Evolutionary conservation across 2,113 vertebrate genomes (phyloP).

Genomic region (Pituophis catenifer): DNA sequence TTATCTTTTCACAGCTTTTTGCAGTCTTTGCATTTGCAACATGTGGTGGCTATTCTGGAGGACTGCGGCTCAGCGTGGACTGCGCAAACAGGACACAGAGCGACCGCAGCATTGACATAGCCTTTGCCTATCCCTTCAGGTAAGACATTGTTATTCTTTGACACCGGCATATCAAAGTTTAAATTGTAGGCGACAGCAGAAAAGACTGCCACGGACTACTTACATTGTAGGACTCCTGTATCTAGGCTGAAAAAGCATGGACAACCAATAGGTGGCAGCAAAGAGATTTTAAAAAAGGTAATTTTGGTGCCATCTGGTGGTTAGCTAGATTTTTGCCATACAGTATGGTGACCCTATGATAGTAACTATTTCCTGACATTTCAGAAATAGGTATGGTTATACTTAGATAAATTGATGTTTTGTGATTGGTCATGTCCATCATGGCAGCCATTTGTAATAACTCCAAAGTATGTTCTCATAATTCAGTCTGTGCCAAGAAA

Average conservation of each 20-base stretch:
- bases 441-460: background rate
- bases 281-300: background rate
- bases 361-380: background rate
- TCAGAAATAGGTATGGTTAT: background rate
- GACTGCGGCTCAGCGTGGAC: slow-evolving; percentile 92
- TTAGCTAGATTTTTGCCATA: background rate
- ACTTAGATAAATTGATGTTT: background rate
- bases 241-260: background rate
- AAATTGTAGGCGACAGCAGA: background rate
- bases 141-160: slow-evolving; percentile 50
- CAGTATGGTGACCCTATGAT: background rate
- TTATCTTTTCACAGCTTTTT: slow-evolving; percentile 84
- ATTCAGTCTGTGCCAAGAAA: background rate
- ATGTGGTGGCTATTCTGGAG: slow-evolving; percentile 96
- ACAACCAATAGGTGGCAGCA: background rate
- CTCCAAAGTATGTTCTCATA: background rate
- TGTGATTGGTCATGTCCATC: background rate
- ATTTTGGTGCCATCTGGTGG: background rate
- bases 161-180: fast-evolving
- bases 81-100: slow-evolving; percentile 94
- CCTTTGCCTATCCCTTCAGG: slow-evolving; percentile 96
- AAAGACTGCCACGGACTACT: background rate
- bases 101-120: slow-evolving; percentile 90
- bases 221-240: background rate
- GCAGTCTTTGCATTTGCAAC: slow-evolving; percentile 99